Conservation (phyloP, 1,140 invertebrate species). For the Chironomus striatipennis region DNA sequence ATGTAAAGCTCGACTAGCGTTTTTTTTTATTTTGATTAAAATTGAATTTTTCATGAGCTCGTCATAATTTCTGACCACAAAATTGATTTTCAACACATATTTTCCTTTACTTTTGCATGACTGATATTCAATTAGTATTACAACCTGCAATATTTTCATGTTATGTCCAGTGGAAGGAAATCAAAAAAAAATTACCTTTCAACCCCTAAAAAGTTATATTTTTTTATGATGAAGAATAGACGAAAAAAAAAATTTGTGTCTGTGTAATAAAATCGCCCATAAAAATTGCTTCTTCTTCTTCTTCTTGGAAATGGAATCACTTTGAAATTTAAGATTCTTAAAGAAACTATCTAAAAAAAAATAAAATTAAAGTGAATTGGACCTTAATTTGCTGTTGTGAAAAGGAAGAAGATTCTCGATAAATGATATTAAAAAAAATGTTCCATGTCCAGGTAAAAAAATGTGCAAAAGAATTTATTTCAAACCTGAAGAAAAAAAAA, state of each 20-base stretch:
- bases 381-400: too few species aligned
- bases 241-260: not conserved
- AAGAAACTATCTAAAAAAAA: too few species aligned
- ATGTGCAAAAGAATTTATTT: not conserved
- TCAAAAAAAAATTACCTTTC: not conserved
- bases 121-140: not conserved
- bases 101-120: not conserved
- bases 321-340: not conserved
- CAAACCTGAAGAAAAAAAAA: too few species aligned
- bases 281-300: too few species aligned
- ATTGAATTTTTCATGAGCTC: conserved; percentile 16
- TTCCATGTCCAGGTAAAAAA: not conserved
- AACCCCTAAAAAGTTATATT: too few species aligned
- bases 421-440: not conserved
- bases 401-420: not conserved
- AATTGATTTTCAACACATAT: conserved; percentile 21
- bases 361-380: too few species aligned
- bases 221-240: too few species aligned
- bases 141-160: not conserved
- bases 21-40: not conserved
- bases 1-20: not conserved
- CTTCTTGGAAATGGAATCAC: not conserved
- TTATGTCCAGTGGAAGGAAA: not conserved
- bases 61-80: conserved; percentile 4
- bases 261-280: not conserved